Conservation (phyloP, 2,888 invertebrate species). For the Spodoptera picta region DNA sequence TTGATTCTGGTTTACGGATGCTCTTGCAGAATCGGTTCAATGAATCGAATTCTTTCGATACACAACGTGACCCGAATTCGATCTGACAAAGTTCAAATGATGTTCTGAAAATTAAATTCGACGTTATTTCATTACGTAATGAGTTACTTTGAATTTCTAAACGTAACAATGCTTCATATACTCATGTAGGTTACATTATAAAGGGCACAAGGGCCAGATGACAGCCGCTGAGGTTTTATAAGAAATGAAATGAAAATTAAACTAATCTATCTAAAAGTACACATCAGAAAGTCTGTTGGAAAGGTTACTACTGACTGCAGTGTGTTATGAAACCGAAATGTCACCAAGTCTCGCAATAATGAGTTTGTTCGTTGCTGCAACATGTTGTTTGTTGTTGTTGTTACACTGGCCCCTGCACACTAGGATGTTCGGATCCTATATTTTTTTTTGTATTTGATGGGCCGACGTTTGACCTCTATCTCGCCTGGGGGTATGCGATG, state of each 20-base stretch:
- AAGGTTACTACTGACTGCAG: conserved; percentile 45
- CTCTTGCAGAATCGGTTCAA: too few relatives aligned
- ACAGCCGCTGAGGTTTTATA: conserved; percentile 46
- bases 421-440: too few relatives aligned
- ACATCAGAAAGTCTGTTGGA: conserved; percentile 54
- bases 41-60: conserved; percentile 31
- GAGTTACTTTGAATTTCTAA: conserved; percentile 29
- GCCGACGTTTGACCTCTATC: too few relatives aligned
- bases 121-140: conserved; percentile 36
- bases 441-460: too few relatives aligned
- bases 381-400: too few relatives aligned
- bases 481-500: too few relatives aligned
- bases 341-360: too few relatives aligned
- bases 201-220: conserved; percentile 54
- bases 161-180: conserved; percentile 50
- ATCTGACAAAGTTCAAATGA: conserved; percentile 44
- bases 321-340: conserved; percentile 15
- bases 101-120: conserved; percentile 45
- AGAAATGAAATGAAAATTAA: conserved; percentile 48
- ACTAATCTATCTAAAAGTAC: conserved; percentile 51
- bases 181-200: conserved; percentile 52
- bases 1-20: too few relatives aligned
- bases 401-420: too few relatives aligned
- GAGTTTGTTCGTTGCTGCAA: too few relatives aligned
- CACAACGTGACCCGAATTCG: conserved; percentile 41